Conservation (phyloP, 2,797 vertebrate genomes). For the Vireo griseus region DNA sequence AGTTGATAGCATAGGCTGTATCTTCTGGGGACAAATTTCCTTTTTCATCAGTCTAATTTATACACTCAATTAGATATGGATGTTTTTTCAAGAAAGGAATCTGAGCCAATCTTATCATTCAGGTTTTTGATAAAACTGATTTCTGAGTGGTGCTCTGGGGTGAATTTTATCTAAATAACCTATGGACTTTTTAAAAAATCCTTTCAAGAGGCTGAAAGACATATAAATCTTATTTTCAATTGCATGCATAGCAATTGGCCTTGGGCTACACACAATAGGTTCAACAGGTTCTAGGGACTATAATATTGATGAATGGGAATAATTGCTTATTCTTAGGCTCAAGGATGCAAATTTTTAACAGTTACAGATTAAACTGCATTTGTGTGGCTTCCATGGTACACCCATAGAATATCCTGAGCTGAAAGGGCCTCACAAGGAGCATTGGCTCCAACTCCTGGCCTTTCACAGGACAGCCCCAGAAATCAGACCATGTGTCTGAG, state of each 20-base stretch:
- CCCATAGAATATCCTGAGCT: background rate
- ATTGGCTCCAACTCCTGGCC: background rate
- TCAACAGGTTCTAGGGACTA: background rate
- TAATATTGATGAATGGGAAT: background rate
- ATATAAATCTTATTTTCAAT: background rate
- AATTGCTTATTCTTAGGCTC: background rate
- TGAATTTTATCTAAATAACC: background rate
- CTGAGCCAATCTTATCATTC: background rate
- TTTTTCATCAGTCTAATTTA: background rate
- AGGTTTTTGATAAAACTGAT: background rate
- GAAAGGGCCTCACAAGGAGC: too few relatives aligned
- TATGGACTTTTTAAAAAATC: background rate
- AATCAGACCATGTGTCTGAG: background rate
- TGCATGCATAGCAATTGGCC: background rate
- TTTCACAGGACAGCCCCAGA: rapidly evolving
- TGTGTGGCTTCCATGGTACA: background rate
- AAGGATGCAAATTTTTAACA: background rate
- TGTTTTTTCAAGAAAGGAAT: background rate
- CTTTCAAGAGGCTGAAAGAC: background rate
- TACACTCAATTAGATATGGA: background rate
- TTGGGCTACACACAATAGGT: background rate
- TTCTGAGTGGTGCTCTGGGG: background rate
- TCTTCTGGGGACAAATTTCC: background rate
- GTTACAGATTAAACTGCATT: background rate
- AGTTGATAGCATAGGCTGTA: background rate